Evolutionary conservation across 2,113 vertebrate genomes (phyloP), one percentile per base, ranked within the genome.

Genomic region (Pluvialis apricaria): DNA sequence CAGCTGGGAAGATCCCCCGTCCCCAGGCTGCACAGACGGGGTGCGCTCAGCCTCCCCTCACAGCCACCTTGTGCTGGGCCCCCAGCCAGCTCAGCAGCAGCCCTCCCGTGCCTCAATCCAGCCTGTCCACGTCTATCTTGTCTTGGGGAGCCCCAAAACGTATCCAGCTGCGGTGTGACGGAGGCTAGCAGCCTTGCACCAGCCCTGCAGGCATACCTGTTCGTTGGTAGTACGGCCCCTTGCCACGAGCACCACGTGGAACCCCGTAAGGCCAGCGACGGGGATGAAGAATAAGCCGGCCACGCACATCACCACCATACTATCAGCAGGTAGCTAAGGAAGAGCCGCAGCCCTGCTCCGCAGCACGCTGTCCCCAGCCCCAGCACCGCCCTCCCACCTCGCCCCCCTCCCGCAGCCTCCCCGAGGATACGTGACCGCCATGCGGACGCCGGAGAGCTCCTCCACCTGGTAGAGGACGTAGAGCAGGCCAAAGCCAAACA

Each of bases 251-350:
- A 99, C 99, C 92, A 99, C 98, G 5, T 99, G 99, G 97, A 99
- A 99, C 68, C 99, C 99, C 2, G 99, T 99, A 78, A 99, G 98
- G 85, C 99, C 99, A 62, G 99, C 99, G 1, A 99, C 99, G 19
- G 99, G 99, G 85, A 99, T 98, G 95, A 99, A 99, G 97, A 99
- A 99, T 66, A 99, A 96, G 82, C 99, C 99, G 18, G 99, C 98
- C 86, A 99, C 99, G 70, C 99, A 99, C 99, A 99, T 99, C 72
- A 99, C 99, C 78, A 98, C 98, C 99, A 99, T 99, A 60, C 99
- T 99, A 96, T 32, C 72, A 58, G 21, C 86, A 51, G 36, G 6
- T 16, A 80, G 97, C 98, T 97, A 98, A 98, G 98, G 98, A 96
- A 72, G 75, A 51, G 78, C 65, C 10, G 6, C n/a, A 13, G 77